Conservation (phyloP, 2,113 vertebrate genomes). For the Hylia prasina region DNA sequence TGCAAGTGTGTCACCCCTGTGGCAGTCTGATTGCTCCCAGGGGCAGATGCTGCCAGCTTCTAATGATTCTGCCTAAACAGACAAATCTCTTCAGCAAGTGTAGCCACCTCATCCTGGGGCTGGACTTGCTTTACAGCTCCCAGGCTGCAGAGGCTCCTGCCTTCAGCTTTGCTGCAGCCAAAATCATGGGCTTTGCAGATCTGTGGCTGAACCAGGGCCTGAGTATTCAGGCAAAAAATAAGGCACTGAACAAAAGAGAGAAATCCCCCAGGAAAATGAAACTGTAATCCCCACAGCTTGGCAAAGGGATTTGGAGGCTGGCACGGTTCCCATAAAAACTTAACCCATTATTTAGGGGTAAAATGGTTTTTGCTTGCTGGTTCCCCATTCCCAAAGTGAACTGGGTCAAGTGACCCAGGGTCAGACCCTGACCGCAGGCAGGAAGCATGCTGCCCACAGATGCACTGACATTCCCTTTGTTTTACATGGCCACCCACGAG, state of each 20-base stretch:
- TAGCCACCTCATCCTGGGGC: not conserved
- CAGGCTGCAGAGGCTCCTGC: not conserved
- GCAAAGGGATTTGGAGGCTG: conserved; percentile 31
- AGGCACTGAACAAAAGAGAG: conserved; percentile 34
- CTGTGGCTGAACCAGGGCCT: not conserved
- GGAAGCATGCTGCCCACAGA: not conserved
- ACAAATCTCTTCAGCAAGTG: not conserved
- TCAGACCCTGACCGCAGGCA: not conserved
- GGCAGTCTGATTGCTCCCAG: not conserved
- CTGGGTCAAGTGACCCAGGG: not conserved
- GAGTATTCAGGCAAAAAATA: conserved; percentile 12
- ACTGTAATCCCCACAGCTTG: conserved; percentile 45
- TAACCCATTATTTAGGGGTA: not conserved
- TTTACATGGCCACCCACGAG: not conserved
- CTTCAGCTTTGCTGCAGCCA: not conserved
- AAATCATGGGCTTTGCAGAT: not conserved
- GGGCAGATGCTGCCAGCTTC: not conserved
- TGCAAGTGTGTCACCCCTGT: not conserved
- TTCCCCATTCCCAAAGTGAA: not conserved
- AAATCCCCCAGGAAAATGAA: conserved; percentile 55
- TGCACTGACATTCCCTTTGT: not conserved
- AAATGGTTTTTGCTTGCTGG: not conserved
- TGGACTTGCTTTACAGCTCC: not conserved
- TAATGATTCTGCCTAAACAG: not conserved
- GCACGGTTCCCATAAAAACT: not conserved